A percentile compares a stretch with the other conserved stretches of the same genome.
Conservation (phyloP, 2,797 vertebrate genomes). For the Myotis pilosus region DNA sequence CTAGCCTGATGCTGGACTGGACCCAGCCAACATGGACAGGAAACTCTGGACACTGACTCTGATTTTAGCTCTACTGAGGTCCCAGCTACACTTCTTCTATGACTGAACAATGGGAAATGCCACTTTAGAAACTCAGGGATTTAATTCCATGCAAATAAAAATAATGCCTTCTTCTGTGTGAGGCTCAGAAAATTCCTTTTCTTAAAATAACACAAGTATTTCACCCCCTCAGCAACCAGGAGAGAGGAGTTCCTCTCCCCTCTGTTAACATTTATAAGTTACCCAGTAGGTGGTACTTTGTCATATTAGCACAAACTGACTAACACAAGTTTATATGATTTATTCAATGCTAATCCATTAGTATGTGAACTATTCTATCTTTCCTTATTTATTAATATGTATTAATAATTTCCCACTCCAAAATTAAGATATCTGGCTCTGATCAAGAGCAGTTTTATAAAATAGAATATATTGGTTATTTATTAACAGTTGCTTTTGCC, state of each 20-base stretch:
- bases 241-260: not conserved
- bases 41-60: not conserved
- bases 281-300: not conserved
- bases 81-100: not conserved
- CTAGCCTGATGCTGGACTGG: not conserved
- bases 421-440: not conserved
- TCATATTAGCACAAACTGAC: not conserved
- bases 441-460: not conserved
- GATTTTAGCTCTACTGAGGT: not conserved
- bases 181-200: not conserved
- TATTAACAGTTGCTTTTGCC: not conserved
- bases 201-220: not conserved
- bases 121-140: not conserved
- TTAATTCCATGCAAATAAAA: not conserved
- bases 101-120: not conserved
- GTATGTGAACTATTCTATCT: not conserved
- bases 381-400: not conserved
- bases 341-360: not conserved
- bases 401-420: not conserved
- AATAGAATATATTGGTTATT: not conserved
- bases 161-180: not conserved
- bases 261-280: not conserved
- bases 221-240: not conserved
- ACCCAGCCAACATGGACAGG: not conserved
- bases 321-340: not conserved